Base-by-base conservation (phyloP, 2,797 vertebrate genomes). In the Pangasius sanitwongsei region DNA sequence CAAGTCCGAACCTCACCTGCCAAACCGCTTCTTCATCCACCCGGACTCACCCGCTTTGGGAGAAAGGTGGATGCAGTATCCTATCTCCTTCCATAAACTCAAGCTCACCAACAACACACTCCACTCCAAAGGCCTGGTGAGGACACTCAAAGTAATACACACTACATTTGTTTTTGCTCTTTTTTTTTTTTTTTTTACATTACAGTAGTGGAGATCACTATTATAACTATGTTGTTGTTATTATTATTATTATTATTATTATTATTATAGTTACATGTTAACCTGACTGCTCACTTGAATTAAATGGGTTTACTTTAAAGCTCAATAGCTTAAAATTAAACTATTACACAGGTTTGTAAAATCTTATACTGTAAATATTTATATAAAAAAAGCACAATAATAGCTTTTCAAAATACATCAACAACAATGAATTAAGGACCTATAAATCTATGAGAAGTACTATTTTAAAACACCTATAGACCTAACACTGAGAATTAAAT, bases 41-140 rank as follows among this genome's bases (percentile, higher is more conserved):
- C 93, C 91, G 2, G 92, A 93, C 83, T 92, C 92, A 13, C 91
- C 92, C 0, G 87, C 92, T 8, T 59, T 88, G 15, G 92, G 89
- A 74, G 90, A 92, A 53, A 89, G 81, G 48, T 92, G 93, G 92
- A 90, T 93, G 89, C 88, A 92, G 90, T 94, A 93, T 87, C 91
- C 90, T 1, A 87, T 93, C 75, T 93, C 91, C 87, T 93, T 93
- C 89, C 92, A 93, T 90, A 93, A 94, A 86, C 92, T 93, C 70
- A 93, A 94, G 85, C 91, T 93, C 63, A 94, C 92, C 83, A 93
- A 93, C 91, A 92, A 92, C 81, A 90, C 91, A 2, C 90, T 93
- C 48, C 93, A 91, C 88, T 90, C 90, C 37, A 92, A 86, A 31
- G 86, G 91, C 87, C 85, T 91, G 91, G 92, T 92, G 53, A 92